Conservation (phyloP, 2,113 vertebrate species). For the Dolichallabes microphthalmus region DNA sequence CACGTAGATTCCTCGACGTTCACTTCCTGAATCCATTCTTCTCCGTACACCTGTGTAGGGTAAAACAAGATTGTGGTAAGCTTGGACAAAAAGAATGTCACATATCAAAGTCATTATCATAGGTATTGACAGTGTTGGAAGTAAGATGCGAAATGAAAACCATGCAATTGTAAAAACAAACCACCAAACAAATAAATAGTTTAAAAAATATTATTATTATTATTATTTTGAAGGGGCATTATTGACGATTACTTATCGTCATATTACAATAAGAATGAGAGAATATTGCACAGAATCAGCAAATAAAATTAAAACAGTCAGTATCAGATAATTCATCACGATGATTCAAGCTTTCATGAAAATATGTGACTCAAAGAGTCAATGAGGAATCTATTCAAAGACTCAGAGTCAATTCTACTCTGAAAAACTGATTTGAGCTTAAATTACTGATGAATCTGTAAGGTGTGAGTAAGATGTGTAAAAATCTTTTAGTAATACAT, state of each 20-base stretch:
- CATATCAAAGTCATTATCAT: too few species aligned
- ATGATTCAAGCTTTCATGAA: neutral
- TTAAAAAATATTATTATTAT: neutral
- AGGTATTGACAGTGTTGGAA: neutral
- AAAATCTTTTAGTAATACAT: neutral
- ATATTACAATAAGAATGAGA: too few species aligned
- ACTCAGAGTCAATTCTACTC: neutral
- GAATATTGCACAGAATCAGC: neutral
- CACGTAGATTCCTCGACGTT: conserved; percentile 88
- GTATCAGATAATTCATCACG: neutral
- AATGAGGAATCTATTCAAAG: too few species aligned
- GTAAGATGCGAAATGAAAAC: too few species aligned
- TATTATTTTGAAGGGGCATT: neutral
- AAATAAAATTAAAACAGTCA: neutral
- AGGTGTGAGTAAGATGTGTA: too few species aligned
- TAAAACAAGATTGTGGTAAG: neutral
- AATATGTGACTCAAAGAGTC: neutral
- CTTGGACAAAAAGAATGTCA: neutral
- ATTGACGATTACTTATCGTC: too few species aligned
- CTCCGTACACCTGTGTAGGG: conserved; percentile 47
- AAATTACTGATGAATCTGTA: neutral
- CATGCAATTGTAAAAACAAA: neutral
- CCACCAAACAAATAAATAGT: too few species aligned
- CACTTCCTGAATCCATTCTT: conserved; percentile 85
- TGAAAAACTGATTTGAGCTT: neutral